A percentile compares a stretch with the other conserved stretches of the same genome.
phyloP scores from a whole-genome alignment of 2,888 invertebrate genomes.

The Lasioglossum villosulum region DNA sequence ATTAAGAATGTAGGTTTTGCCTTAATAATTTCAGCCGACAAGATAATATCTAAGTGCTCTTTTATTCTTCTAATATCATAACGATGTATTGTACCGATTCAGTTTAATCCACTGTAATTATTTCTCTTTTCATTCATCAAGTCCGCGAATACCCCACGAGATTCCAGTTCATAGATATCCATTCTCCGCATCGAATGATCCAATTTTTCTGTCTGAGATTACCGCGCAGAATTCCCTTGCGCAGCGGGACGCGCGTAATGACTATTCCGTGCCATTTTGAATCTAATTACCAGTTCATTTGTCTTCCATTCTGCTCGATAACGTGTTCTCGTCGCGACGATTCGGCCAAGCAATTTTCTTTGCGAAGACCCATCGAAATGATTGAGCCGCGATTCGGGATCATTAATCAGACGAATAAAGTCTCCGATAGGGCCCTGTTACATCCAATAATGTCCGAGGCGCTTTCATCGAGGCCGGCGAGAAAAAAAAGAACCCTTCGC shows the following conservation, averaged over 20 bases:
- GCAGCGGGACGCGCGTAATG: not conserved
- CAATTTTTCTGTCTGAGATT: not conserved
- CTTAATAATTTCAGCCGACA: too few relatives aligned
- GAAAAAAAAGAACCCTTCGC: not conserved
- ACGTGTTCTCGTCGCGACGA: not conserved
- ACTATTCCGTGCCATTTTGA: not conserved
- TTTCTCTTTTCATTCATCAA: too few relatives aligned
- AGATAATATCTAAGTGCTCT: too few relatives aligned
- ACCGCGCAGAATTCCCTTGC: not conserved
- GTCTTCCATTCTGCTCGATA: conserved; percentile 5
- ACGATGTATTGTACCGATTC: too few relatives aligned
- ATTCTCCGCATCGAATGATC: not conserved
- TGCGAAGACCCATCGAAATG: not conserved
- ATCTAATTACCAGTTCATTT: not conserved
- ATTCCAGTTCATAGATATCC: not conserved
- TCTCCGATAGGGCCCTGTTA: not conserved
- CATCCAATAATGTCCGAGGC: conserved; percentile 22
- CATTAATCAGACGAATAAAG: conserved; percentile 22
- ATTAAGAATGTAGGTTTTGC: too few relatives aligned
- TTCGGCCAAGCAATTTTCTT: not conserved
- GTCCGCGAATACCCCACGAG: not conserved
- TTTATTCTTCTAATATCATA: too few relatives aligned
- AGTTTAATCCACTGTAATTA: too few relatives aligned
- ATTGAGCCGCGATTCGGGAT: conserved; percentile 8
- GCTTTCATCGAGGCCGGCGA: conserved; percentile 22